These are phyloP conservation scores for Drosophila suzukii DNA, from an alignment of 1,140 invertebrate species.

Conservation along the genomic window DNA sequence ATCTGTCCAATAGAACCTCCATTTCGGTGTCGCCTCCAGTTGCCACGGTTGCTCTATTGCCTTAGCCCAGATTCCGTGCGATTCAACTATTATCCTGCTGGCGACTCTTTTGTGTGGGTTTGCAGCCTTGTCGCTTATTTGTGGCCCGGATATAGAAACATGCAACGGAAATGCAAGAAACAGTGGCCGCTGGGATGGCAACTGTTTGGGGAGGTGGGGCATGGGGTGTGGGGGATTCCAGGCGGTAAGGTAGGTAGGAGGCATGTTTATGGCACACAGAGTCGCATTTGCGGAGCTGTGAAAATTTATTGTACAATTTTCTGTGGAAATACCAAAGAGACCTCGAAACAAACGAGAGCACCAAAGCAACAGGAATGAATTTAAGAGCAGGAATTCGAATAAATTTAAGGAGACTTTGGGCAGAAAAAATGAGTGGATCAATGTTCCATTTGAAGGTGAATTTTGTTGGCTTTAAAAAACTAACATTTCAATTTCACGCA, in stretches of 20 bases:
- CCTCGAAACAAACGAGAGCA: slow-evolving; percentile 26
- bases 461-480: no score
- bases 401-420: slow-evolving; percentile 12
- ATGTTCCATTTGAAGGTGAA: background rate
- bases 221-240: background rate
- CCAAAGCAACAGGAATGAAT: slow-evolving; percentile 46
- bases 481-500: no score
- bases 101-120: slow-evolving; percentile 45
- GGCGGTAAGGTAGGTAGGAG: slow-evolving; percentile 22
- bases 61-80: slow-evolving; percentile 36
- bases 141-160: slow-evolving; percentile 76
- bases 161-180: slow-evolving; percentile 68
- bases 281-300: slow-evolving; percentile 46
- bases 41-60: slow-evolving; percentile 16
- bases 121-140: slow-evolving; percentile 55
- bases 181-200: slow-evolving; percentile 38
- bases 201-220: background rate
- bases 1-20: slow-evolving; percentile 31
- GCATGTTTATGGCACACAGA: slow-evolving; percentile 49
- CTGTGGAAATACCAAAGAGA: slow-evolving; percentile 35
- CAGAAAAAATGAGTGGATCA: background rate
- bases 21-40: slow-evolving; percentile 23
- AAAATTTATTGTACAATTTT: slow-evolving; percentile 57
- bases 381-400: slow-evolving; percentile 23
- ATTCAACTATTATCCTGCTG: slow-evolving; percentile 46